Evolutionary conservation across 2,888 invertebrate genomes (phyloP), one percentile per base, ranked within the genome.

Genomic region (Imbricaverruca yamaguchii): DNA sequence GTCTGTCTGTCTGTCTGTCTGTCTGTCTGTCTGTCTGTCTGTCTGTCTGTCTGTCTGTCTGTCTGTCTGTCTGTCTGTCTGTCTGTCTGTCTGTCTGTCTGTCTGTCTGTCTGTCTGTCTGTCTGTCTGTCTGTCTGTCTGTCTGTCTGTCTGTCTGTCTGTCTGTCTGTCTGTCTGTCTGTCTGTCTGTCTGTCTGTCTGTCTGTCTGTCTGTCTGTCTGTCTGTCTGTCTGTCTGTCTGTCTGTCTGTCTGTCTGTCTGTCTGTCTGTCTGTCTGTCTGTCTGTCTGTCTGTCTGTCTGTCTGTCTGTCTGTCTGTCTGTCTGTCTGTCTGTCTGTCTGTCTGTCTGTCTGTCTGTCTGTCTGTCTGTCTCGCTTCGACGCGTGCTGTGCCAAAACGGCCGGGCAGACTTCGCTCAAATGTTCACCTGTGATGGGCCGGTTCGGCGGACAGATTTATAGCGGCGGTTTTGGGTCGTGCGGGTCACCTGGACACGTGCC

Each of bases 301-400:
- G 65, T 67, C n/a, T 67, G 65, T 67, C n/a, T 67, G 65, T 67
- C n/a, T 67, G 65, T 67, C n/a, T 67, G 65, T 67, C n/a, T 67
- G 65, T 67, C n/a, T 67, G 65, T 67, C n/a, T 67, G 65, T 67
- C n/a, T 67, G 65, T 67, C n/a, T 67, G 65, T 67, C n/a, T 67
- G 65, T 67, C n/a, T 67, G 65, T 67, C n/a, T 67, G 65, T 67
- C 23, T 67, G 65, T 67, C 65, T 67, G 23, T n/a, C 65, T 67
- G 65, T 67, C 21, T 67, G 65, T 67, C 23, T 67, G 21, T 39
- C 2, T 4, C 39, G 39, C 39, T 39, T 39, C 39, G 39, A 4
- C 39, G 39, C 39, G 4, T 39, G 39, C 39, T 39, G 39, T 39
- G 39, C 39, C 39, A 39, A 39, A 39, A 39, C 39, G 39, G 39